Conservation (phyloP, 2,888 invertebrate species). For the Clostera curtula region DNA sequence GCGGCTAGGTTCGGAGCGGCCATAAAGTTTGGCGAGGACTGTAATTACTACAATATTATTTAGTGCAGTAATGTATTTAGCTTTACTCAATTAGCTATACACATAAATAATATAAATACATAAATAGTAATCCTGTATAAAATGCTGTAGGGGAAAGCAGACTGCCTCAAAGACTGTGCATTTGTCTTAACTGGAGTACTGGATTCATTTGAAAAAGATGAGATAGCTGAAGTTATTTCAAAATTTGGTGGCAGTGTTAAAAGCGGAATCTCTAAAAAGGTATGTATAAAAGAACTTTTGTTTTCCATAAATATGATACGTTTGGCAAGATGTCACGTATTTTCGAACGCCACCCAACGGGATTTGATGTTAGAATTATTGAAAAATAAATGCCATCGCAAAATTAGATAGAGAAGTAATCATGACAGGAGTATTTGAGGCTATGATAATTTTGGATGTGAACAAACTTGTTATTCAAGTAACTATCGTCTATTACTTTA, state of each 20-base stretch:
- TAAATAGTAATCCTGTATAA: not conserved
- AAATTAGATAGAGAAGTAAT: too few species aligned
- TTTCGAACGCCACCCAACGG: not conserved
- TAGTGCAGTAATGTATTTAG: not conserved
- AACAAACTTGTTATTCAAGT: too few species aligned
- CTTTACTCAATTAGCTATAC: not conserved
- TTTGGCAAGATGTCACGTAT: not conserved
- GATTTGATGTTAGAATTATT: constrained; percentile 1
- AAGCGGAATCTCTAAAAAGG: constrained; percentile 83
- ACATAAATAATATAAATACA: not conserved
- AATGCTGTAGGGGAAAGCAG: constrained; percentile 76
- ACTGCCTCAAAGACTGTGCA: constrained; percentile 81
- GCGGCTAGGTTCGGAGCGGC: too few species aligned
- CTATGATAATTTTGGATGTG: too few species aligned
- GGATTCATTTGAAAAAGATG: constrained; percentile 90
- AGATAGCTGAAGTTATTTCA: constrained; percentile 81
- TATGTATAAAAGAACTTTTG: constrained; percentile 25
- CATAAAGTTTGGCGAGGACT: too few species aligned
- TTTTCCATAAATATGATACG: not conserved
- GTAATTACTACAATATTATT: too few species aligned
- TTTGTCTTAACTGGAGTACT: constrained; percentile 90
- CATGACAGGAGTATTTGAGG: too few species aligned
- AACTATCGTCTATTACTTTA: too few species aligned
- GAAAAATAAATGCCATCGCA: too few species aligned
- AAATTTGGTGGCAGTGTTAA: constrained; percentile 88